Base-by-base conservation (phyloP, 2,797 vertebrate species). In the Salarias fasciatus region DNA sequence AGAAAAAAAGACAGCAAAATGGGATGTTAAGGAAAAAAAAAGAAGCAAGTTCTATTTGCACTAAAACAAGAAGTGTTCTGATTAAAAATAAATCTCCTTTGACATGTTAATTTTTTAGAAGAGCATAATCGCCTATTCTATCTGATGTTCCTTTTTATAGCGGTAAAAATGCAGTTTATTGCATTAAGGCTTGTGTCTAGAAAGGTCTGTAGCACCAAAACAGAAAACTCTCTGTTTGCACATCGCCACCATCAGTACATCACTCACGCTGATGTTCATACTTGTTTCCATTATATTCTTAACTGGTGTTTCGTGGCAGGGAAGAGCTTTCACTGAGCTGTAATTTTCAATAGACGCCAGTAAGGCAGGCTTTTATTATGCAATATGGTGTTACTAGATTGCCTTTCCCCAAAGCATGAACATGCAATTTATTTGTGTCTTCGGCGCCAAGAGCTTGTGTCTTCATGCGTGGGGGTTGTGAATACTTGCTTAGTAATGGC, bases 311-410 rank as follows among this genome's bases (percentile, higher is more conserved):
- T 31, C 55, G 36, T 44, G 31, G 40, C 42, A 57, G 28, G 46
- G 31, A 10, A 14, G 40, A 24, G 38, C 36, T 31, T 44, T 33
- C 6, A 53, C 11, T 56, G 45, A 46, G 59, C 48, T 70, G 46
- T 54, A n/a, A 54, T 61, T 55, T 51, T 54, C 5, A 58, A 36
- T 38, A 36, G 33, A 51, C 46, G 68, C 53, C 51, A 54, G 51
- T 64, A 11, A 30, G 47, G 11, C 10, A 36, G 44, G 31, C 38
- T 52, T 51, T 53, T 60, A 53, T 50, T 11, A 53, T 41, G 18
- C 13, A 69, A 48, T 18, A 8, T 3, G 1, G 8, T 31, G 13
- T 48, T 68, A 62, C 66, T 71, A 45, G 56, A 70, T 31, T 60
- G 9, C 24, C 51, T 57, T 77, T 41, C 36, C 1, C 31, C 53